Base-by-base conservation (phyloP, 2,888 invertebrate species). In the Cephonodes hylas region DNA sequence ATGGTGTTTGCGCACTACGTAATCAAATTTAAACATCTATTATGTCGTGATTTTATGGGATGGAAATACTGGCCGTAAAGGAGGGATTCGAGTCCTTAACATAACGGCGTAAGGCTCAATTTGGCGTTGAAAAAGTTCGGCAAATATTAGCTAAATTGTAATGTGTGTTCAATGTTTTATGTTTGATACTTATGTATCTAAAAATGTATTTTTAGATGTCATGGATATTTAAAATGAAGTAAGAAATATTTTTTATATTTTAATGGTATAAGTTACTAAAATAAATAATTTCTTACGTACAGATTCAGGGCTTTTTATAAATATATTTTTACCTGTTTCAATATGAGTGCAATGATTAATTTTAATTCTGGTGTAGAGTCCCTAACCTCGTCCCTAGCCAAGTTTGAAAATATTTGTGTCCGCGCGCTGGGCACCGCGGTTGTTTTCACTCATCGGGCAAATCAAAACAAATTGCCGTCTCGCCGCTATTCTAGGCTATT, bases 401-500 rank as follows among this genome's bases (percentile, higher is more conserved):
- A 10, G 53, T 13, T 22, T 45, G 22, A 53, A 53, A 53, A 53
- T 18, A 53, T 18, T 31, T 53, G 27, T 53, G 53, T 53, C 53
- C 53, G 53, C 18, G 48, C 48, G 53, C 53, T 53, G 27, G 53
- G 53, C 53, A 53, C 53, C 18, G 53, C 53, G 53, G 18, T 45
- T 45, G 34, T 59, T 45, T 34, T 61, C 59, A 59, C 38, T 59
- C 56, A 22, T 44, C 56, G 25, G n/a, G 13, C 63, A 61, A 46
- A 58, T 59, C n/a, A 63, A 64, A 69, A 66, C 69, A 63, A 57
- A 60, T 65, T 42, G 59, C 48, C 62, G 45, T 65, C 58, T 46
- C 59, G 62, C 60, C 64, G 68, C 65, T 64, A 69, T 64, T 69
- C 67, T 79, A 79, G 79, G 80, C 79, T 75, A 80, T 81, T 80